Evolutionary conservation across 1,140 invertebrate genomes (phyloP).

Genomic region (Caenorhabditis inopinata): DNA sequence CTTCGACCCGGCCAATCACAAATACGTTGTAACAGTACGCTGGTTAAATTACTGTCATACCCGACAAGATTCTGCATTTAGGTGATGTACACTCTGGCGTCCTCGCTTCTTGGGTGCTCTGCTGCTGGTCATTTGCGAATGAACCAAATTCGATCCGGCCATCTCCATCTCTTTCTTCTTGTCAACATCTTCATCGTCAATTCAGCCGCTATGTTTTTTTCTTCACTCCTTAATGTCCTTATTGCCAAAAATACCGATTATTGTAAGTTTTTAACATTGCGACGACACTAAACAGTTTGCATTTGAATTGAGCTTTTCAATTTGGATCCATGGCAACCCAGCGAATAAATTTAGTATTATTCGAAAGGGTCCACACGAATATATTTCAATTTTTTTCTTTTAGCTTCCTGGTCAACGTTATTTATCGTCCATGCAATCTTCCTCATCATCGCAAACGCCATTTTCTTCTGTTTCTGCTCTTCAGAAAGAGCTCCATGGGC

Average conservation of each 20-base stretch:
- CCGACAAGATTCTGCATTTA: not conserved
- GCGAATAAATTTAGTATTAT: too few species aligned
- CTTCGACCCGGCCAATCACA: constrained; percentile 10
- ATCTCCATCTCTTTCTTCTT: constrained; percentile 35
- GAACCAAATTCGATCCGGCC: constrained; percentile 11
- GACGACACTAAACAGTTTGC: too few species aligned
- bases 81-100: constrained; percentile 12
- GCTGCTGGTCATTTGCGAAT: constrained; percentile 17
- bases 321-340: too few species aligned
- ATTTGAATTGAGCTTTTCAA: not conserved
- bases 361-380: too few species aligned
- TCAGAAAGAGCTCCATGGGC: constrained; percentile 34
- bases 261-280: too few species aligned
- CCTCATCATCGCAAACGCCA: constrained; percentile 18
- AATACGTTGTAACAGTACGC: not conserved
- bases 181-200: constrained; percentile 27
- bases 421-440: constrained; percentile 27
- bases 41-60: not conserved
- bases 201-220: constrained; percentile 13
- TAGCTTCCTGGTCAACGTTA: constrained; percentile 27
- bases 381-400: not conserved
- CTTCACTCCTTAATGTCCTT: constrained; percentile 34
- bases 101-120: constrained; percentile 33
- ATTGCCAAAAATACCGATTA: constrained; percentile 36
- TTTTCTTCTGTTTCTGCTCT: constrained; percentile 25